These are phyloP conservation scores for Apodemus speciosus DNA, from an alignment of 2,113 vertebrate genomes.

Conservation along the genomic window DNA sequence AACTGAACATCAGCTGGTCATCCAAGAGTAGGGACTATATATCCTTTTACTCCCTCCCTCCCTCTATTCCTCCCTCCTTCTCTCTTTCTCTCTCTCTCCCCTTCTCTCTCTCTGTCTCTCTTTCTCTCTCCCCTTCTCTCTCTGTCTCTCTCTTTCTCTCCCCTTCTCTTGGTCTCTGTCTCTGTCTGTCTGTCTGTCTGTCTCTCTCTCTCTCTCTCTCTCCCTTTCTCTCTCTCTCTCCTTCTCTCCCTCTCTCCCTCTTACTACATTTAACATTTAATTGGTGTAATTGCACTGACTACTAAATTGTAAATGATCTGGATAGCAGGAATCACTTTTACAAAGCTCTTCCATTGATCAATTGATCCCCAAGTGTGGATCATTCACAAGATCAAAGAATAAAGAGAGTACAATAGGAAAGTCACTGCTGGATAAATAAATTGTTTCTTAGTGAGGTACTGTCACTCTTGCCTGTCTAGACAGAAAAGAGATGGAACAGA, in stretches of 20 bases:
- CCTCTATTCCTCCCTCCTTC: too few species aligned
- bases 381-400: background rate
- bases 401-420: background rate
- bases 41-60: background rate
- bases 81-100: background rate
- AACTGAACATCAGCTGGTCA: background rate
- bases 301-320: background rate
- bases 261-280: background rate
- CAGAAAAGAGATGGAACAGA: background rate
- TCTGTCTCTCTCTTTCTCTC: background rate
- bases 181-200: too few species aligned
- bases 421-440: background rate
- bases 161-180: too few species aligned
- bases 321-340: background rate
- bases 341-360: background rate
- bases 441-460: background rate
- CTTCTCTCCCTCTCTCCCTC: too few species aligned
- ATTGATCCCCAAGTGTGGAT: background rate
- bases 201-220: background rate
- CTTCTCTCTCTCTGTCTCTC: too few species aligned
- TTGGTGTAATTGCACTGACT: background rate
- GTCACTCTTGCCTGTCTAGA: background rate
- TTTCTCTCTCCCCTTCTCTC: too few species aligned
- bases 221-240: too few species aligned
- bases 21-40: background rate